Conservation (phyloP, 2,113 vertebrate genomes). For the Esox niger region DNA sequence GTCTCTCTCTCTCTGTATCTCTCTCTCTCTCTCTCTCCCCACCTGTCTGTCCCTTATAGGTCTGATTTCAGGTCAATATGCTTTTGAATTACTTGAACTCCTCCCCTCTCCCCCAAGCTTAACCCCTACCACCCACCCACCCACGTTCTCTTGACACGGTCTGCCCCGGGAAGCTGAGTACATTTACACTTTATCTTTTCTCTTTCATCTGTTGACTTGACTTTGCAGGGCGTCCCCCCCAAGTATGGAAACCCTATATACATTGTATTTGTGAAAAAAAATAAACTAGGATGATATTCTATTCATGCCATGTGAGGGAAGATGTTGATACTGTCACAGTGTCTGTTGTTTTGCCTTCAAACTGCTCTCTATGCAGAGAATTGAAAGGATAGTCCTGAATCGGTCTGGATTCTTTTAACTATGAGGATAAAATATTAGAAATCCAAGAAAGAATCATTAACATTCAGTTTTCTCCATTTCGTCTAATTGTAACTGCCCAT, state of each 20-base stretch:
- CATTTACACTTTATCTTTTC: conserved; percentile 39
- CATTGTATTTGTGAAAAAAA: not conserved
- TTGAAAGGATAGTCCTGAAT: no score
- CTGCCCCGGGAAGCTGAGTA: conserved; percentile 58
- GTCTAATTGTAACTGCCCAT: not conserved
- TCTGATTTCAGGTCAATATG: conserved; percentile 61
- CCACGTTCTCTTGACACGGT: conserved; percentile 27
- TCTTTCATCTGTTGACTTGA: not conserved
- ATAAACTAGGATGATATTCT: not conserved
- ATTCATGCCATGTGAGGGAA: not conserved
- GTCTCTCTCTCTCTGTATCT: no score
- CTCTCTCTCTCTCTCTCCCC: conserved; percentile 49
- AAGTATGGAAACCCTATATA: not conserved
- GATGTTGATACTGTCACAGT: not conserved
- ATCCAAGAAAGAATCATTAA: no score
- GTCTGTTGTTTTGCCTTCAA: not conserved
- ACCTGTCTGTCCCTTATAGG: conserved; percentile 49
- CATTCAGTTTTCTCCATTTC: not conserved
- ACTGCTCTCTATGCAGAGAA: no score
- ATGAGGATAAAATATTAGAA: no score
- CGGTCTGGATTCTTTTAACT: no score
- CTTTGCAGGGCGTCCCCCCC: conserved; percentile 24
- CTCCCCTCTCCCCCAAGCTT: conserved; percentile 47
- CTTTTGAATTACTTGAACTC: conserved; percentile 58
- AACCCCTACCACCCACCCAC: conserved; percentile 21